Evolutionary conservation across 1,140 invertebrate genomes (phyloP), one percentile per base, ranked within the genome.

Genomic region (Coptotermes formosanus): DNA sequence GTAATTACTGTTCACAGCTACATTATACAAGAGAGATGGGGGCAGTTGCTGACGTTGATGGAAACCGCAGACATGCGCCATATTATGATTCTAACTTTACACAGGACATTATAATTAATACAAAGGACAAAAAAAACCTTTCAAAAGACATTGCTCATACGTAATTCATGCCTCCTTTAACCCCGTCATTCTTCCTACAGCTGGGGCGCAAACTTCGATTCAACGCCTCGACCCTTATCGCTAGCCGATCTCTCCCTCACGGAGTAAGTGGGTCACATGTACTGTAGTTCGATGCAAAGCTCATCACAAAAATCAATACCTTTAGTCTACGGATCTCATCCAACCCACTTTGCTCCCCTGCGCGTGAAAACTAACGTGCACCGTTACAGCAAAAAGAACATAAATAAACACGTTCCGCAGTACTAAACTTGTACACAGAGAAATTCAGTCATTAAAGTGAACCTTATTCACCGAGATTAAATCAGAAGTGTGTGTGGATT

Each of bases 291-390:
- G n/a, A 75, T 75, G 64, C 64, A 75, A 75, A 75, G 64, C 64
- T 75, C 64, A n/a, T 75, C 64, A 30, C 64, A 75, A n/a, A 75
- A 75, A 75, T 75, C 64, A 75, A 75, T 75, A 75, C 64, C 25
- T 75, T 75, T 30, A 30, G 64, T 75, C 64, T 75, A n/a, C 64
- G n/a, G n/a, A 25, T n/a, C 25, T 25, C n/a, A 75, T 75, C 64
- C 64, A 30, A 0, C 64, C 64, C 64, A n/a, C 64, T 75, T 16
- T 75, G 64, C 64, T 75, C 25, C n/a, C 25, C 64, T 25, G 25
- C 64, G 19, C 59, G 59, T 64, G 59, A 64, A 64, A 64, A 64
- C 59, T 19, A 64, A 4, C 25, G 9, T 75, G 64, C 52, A 21
- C 52, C 52, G 14, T 19, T 16, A 55, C 52, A 19, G 52, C 52